These are phyloP conservation scores for Anthophora plumipes DNA, from an alignment of 2,888 invertebrate genomes.

Conservation along the genomic window DNA sequence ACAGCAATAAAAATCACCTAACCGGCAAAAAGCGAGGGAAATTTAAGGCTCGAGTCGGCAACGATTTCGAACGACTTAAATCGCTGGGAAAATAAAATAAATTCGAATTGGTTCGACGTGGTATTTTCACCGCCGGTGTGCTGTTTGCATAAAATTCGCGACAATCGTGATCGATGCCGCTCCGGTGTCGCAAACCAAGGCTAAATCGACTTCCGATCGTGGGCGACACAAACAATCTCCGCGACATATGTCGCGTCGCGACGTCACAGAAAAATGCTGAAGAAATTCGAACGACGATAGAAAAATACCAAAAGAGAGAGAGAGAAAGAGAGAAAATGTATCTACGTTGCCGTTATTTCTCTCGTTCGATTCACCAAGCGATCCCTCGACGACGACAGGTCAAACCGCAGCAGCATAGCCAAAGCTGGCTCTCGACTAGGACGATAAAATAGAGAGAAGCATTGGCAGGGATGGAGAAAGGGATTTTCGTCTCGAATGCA, in stretches of 20 bases:
- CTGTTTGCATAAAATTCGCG: slow-evolving; percentile 36
- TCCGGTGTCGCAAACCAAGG: slow-evolving; percentile 1
- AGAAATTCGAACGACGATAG: neutral
- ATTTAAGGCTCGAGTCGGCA: neutral
- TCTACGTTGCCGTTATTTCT: neutral
- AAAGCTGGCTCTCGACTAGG: neutral
- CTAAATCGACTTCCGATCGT: slow-evolving; percentile 55
- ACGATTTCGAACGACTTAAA: neutral
- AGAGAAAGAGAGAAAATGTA: too few species aligned
- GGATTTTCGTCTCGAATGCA: slow-evolving; percentile 47
- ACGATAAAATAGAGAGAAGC: neutral
- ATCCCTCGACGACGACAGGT: slow-evolving; percentile 22
- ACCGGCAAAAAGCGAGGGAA: neutral
- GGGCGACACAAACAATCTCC: slow-evolving; percentile 23
- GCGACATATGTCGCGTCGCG: slow-evolving; percentile 39
- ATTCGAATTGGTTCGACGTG: slow-evolving; percentile 14
- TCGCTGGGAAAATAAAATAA: slow-evolving; percentile 9
- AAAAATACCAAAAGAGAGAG: neutral
- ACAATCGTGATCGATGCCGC: slow-evolving; percentile 37
- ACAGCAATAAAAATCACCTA: too few species aligned
- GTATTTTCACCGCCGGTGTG: slow-evolving; percentile 23
- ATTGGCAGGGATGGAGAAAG: slow-evolving; percentile 1
- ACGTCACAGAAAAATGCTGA: neutral
- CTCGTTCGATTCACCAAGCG: slow-evolving; percentile 14
- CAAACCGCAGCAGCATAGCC: slow-evolving; percentile 25